Conservation (phyloP, 1,140 invertebrate genomes). For the Musca domestica region DNA sequence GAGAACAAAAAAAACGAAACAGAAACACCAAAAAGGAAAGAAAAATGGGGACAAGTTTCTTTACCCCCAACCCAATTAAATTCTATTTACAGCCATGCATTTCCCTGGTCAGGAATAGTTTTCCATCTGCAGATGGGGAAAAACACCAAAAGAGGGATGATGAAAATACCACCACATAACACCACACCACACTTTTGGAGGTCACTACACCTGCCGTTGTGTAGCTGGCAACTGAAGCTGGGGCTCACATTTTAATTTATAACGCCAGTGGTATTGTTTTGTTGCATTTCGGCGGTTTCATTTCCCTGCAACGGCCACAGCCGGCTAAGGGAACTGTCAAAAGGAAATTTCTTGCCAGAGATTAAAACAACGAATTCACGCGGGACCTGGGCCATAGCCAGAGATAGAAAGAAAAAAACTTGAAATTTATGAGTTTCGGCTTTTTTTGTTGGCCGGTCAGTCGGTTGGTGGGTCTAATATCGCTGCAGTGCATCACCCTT, state of each 20-base stretch:
- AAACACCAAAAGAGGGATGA: too few species aligned
- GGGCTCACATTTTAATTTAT: too few species aligned
- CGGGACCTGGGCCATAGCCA: too few species aligned
- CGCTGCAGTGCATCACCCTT: not conserved
- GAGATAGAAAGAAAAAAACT: conserved; percentile 17
- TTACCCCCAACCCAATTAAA: too few species aligned
- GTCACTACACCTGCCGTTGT: not conserved
- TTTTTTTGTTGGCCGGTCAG: conserved; percentile 12
- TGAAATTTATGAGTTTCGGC: conserved; percentile 30
- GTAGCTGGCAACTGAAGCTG: not conserved
- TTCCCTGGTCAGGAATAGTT: too few species aligned
- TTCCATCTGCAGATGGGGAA: too few species aligned
- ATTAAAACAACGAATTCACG: conserved; percentile 17
- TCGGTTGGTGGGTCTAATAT: not conserved
- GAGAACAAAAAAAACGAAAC: too few species aligned
- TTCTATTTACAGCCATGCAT: too few species aligned
- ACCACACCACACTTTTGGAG: not conserved
- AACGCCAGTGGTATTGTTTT: too few species aligned
- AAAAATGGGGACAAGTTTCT: too few species aligned
- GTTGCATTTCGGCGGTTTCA: not conserved
- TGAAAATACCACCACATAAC: too few species aligned
- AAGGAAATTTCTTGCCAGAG: conserved; percentile 28
- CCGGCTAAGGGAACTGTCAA: conserved; percentile 28
- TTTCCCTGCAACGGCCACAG: not conserved
- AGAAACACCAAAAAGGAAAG: too few species aligned